A percentile compares a stretch with the other conserved stretches of the same genome.
These are phyloP conservation scores for Neocrepidodera transversa DNA, from an alignment of 2,888 invertebrate genomes.

Conservation along the genomic window DNA sequence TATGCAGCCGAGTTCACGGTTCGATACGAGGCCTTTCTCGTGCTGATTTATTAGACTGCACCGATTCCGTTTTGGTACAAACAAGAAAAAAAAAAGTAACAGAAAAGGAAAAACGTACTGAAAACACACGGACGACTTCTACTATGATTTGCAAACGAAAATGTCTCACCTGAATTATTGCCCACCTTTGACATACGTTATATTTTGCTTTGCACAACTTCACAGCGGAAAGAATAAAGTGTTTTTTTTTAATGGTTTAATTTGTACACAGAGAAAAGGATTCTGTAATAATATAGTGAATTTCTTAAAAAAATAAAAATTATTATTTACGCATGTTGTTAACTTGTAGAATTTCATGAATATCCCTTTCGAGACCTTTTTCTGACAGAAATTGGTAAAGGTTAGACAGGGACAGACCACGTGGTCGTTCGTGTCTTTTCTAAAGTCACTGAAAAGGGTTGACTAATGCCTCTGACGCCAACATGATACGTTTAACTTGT, in stretches of 20 bases:
- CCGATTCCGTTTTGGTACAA: constrained; percentile 51
- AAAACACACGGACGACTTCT: constrained; percentile 23
- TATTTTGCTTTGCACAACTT: background rate
- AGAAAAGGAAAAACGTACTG: background rate
- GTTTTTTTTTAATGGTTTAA: no score
- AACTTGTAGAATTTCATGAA: no score
- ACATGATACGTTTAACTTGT: constrained; percentile 43
- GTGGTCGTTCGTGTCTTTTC: constrained; percentile 51
- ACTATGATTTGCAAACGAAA: constrained; percentile 22
- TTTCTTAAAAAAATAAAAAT: no score
- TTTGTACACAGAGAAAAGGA: no score
- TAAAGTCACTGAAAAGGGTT: constrained; percentile 54
- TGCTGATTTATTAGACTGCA: constrained; percentile 56
- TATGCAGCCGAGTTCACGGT: constrained; percentile 53
- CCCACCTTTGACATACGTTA: constrained; percentile 11
- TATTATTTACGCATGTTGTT: no score
- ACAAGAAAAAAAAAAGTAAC: constrained; percentile 42
- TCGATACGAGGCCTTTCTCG: constrained; percentile 52
- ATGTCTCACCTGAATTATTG: constrained; percentile 20
- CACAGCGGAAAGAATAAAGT: no score
- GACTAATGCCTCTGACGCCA: constrained; percentile 50
- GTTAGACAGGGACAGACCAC: constrained; percentile 43
- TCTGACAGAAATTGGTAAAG: constrained; percentile 19
- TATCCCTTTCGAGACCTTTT: no score
- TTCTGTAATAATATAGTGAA: no score